Evolutionary conservation across 1,140 invertebrate genomes (phyloP).

Genomic region (Frieseomelitta varia): DNA sequence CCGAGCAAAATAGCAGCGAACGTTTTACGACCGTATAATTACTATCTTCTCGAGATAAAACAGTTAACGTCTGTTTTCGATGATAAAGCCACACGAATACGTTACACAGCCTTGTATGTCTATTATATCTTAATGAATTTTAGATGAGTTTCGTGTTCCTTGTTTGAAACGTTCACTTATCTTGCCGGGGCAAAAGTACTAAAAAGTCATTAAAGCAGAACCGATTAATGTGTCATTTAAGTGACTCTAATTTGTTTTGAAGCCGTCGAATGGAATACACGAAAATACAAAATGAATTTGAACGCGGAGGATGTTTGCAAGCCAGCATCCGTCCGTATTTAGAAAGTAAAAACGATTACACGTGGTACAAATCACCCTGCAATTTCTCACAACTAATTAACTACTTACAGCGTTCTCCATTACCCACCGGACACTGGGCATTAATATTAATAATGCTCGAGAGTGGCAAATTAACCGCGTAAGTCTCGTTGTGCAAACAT

Average conservation of each 20-base stretch:
- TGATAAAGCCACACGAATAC: not conserved
- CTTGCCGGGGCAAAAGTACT: not conserved
- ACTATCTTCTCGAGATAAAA: not conserved
- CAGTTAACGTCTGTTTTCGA: not conserved
- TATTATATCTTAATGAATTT: not conserved
- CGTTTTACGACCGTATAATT: not conserved
- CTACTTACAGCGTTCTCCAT: not conserved
- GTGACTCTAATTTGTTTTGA: not conserved
- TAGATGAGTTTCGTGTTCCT: not conserved
- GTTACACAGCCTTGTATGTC: not conserved
- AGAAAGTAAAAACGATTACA: not conserved
- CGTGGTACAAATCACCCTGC: not conserved
- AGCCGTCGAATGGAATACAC: not conserved
- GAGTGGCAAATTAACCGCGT: constrained; percentile 1
- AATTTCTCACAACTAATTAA: constrained; percentile 4
- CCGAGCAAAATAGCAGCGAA: not conserved
- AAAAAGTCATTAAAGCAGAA: not conserved
- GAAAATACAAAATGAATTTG: not conserved
- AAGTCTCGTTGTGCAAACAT: not conserved
- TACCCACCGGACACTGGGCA: not conserved
- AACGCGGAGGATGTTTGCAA: not conserved
- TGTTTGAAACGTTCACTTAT: not conserved
- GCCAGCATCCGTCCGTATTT: not conserved
- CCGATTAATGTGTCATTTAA: not conserved
- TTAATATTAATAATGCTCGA: constrained; percentile 1